These are phyloP conservation scores for Gadopsis marmoratus DNA, from an alignment of 2,797 vertebrate genomes.

Conservation along the genomic window DNA sequence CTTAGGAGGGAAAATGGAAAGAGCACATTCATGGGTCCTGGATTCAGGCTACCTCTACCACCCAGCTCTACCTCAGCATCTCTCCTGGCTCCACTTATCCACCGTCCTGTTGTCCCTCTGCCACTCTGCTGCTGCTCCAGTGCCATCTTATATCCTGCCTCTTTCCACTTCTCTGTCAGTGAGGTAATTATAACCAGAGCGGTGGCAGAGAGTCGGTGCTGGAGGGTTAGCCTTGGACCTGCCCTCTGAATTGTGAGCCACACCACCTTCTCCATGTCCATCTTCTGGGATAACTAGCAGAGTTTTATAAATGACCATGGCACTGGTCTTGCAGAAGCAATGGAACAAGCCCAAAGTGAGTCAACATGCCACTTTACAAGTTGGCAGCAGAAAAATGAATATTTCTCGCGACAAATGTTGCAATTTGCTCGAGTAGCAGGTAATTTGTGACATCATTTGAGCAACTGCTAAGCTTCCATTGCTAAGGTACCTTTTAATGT, in stretches of 20 bases:
- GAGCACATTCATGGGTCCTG: slow-evolving; percentile 6
- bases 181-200: slow-evolving; percentile 61
- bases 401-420: slow-evolving; percentile 25
- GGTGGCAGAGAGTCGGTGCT: slow-evolving; percentile 53
- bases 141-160: slow-evolving; percentile 49
- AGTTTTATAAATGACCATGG: slow-evolving; percentile 33
- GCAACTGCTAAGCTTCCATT: background rate
- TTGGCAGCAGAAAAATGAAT: slow-evolving; percentile 8
- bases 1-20: slow-evolving; percentile 33
- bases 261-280: slow-evolving; percentile 28
- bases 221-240: slow-evolving; percentile 48
- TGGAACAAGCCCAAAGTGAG: slow-evolving; percentile 22
- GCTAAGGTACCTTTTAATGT: background rate
- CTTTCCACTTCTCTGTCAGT: slow-evolving; percentile 57
- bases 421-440: background rate
- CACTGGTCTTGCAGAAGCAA: slow-evolving; percentile 32
- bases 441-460: slow-evolving; percentile 5
- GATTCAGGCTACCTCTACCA: slow-evolving; percentile 27
- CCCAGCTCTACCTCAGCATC: slow-evolving; percentile 28
- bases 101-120: slow-evolving; percentile 43
- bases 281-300: slow-evolving; percentile 36
- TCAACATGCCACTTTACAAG: slow-evolving; percentile 27
- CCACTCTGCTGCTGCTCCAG: slow-evolving; percentile 44
- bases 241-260: slow-evolving; percentile 52
- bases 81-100: slow-evolving; percentile 52